Conservation (phyloP, 1,140 invertebrate species). For the Procambarus virginalis region DNA sequence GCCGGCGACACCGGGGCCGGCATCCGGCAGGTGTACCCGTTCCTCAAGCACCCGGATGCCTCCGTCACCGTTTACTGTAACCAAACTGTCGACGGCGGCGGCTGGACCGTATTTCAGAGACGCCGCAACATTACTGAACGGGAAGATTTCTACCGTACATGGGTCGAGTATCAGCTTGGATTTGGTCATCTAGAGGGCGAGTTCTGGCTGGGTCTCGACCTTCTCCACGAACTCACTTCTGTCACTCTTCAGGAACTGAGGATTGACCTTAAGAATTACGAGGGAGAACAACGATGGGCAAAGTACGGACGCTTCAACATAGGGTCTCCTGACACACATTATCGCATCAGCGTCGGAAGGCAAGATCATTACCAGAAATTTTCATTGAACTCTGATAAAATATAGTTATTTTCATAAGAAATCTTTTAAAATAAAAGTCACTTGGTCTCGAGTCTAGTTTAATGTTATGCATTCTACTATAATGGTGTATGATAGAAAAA, state of each 20-base stretch:
- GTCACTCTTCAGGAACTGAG: constrained; percentile 63
- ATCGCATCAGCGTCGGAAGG: not conserved
- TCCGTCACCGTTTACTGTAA: constrained; percentile 71
- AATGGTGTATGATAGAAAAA: too few species aligned
- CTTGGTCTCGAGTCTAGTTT: too few species aligned
- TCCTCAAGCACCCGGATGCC: not conserved
- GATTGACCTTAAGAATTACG: constrained; percentile 71
- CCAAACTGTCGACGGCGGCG: constrained; percentile 71
- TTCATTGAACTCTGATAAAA: too few species aligned
- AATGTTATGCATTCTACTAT: too few species aligned
- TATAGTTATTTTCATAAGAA: too few species aligned
- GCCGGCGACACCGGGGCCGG: not conserved
- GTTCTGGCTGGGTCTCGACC: constrained; percentile 49
- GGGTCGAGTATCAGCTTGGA: constrained; percentile 69
- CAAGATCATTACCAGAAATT: not conserved
- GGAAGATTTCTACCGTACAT: constrained; percentile 68
- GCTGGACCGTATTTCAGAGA: not conserved
- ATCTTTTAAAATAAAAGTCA: too few species aligned
- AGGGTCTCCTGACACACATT: not conserved
- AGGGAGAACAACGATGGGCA: constrained; percentile 64
- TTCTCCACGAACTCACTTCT: constrained; percentile 68
- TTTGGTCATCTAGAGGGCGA: constrained; percentile 63
- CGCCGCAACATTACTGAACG: constrained; percentile 50
- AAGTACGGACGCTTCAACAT: constrained; percentile 62
- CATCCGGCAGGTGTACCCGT: constrained; percentile 14